Conservation (phyloP, 2,888 invertebrate genomes). For the Arrhopalites spinosus region DNA sequence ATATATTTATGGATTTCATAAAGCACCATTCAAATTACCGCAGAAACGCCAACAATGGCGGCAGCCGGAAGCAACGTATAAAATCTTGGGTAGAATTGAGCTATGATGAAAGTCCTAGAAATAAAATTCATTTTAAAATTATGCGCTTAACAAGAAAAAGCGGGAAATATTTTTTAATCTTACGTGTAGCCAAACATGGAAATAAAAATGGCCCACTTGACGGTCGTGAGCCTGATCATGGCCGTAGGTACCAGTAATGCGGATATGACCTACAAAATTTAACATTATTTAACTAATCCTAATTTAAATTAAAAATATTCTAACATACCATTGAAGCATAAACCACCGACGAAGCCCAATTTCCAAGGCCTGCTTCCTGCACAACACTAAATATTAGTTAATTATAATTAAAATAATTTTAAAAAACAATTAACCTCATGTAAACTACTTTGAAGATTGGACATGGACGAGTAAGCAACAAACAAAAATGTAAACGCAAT, state of each 20-base stretch:
- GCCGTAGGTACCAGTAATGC: constrained; percentile 89
- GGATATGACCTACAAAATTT: too few relatives aligned
- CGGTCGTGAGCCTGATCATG: constrained; percentile 88
- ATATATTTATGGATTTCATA: too few relatives aligned
- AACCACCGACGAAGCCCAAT: constrained; percentile 85
- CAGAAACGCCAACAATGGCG: constrained; percentile 89
- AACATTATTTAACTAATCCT: too few relatives aligned
- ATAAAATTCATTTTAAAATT: constrained; percentile 61
- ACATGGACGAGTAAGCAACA: constrained; percentile 93
- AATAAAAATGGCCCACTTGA: constrained; percentile 92
- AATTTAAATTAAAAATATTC: too few relatives aligned
- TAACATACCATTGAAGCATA: constrained; percentile 91
- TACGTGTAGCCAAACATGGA: constrained; percentile 19
- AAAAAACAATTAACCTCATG: too few relatives aligned
- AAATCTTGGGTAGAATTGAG: constrained; percentile 87
- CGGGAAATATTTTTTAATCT: too few relatives aligned
- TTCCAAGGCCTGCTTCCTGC: constrained; percentile 79
- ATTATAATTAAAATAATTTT: too few relatives aligned
- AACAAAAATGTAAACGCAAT: constrained; percentile 94
- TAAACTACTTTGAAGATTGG: constrained; percentile 71
- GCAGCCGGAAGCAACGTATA: constrained; percentile 92
- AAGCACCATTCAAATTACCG: too few relatives aligned
- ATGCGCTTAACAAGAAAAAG: too few relatives aligned
- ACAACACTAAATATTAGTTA: too few relatives aligned
- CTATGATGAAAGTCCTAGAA: constrained; percentile 91